Percentiles rank a stretch among this genome's conserved stretches.
These are phyloP conservation scores for Leucophenga maculata DNA, from an alignment of 2,888 invertebrate genomes.

Conservation along the genomic window DNA sequence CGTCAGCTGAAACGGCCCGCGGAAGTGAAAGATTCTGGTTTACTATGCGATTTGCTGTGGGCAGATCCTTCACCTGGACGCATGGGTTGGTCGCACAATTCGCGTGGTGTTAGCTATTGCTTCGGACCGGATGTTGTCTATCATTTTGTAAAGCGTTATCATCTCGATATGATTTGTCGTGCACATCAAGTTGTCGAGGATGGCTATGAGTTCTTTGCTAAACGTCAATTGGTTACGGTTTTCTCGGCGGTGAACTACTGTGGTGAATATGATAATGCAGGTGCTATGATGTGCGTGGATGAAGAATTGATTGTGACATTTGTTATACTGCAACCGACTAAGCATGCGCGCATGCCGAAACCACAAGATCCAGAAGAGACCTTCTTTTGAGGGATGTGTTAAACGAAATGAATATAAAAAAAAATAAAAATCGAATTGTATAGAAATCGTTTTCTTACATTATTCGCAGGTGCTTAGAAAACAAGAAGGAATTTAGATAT, in stretches of 20 bases:
- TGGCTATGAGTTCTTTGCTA: conserved; percentile 98
- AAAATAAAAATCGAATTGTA: too few relatives aligned
- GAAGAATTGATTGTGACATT: conserved; percentile 27
- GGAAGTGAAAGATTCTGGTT: conserved; percentile 95
- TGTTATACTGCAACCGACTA: conserved; percentile 34
- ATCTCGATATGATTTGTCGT: conserved; percentile 98
- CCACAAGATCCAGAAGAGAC: not conserved
- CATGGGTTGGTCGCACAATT: conserved; percentile 99
- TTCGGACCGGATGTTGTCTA: conserved; percentile 99
- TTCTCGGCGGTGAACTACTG: conserved; percentile 96
- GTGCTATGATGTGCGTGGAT: conserved; percentile 84
- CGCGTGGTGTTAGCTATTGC: conserved; percentile 98
- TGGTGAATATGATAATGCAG: conserved; percentile 89
- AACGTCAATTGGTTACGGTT: conserved; percentile 92
- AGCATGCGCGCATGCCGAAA: not conserved
- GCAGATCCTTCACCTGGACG: conserved; percentile 96
- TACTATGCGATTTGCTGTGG: conserved; percentile 97
- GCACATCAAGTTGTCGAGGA: conserved; percentile 99
- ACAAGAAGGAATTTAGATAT: too few relatives aligned
- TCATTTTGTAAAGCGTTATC: conserved; percentile 98
- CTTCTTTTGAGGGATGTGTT: not conserved
- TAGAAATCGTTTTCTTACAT: not conserved
- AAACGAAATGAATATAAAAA: too few relatives aligned
- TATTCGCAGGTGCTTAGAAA: too few relatives aligned
- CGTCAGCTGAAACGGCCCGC: conserved; percentile 97